Evolutionary conservation across 2,113 vertebrate genomes (phyloP).

Genomic region (Anoplopoma fimbria): DNA sequence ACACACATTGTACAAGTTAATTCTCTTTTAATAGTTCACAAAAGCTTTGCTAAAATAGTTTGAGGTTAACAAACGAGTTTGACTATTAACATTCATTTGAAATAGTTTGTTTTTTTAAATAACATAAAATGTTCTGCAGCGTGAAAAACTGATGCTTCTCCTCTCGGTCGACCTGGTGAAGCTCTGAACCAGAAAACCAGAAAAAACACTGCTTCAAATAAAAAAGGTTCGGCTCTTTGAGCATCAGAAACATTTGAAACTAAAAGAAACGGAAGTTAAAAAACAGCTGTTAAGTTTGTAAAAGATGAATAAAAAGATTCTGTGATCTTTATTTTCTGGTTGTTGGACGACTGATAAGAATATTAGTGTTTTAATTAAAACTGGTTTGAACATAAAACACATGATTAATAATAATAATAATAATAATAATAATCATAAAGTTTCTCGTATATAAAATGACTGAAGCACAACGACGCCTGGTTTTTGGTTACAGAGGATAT

Average conservation of each 20-base stretch:
- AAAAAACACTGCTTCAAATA: not conserved
- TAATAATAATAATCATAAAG: not conserved
- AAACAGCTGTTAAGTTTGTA: accelerated
- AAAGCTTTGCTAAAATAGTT: slow-evolving; percentile 41
- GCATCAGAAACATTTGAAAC: too few species aligned
- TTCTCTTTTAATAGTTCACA: slow-evolving; percentile 43
- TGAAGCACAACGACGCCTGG: too few species aligned
- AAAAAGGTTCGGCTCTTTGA: too few species aligned
- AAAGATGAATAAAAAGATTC: not conserved
- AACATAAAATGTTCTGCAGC: too few species aligned
- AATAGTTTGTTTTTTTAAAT: too few species aligned
- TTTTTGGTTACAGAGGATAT: not conserved
- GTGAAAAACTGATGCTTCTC: too few species aligned
- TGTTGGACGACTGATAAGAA: not conserved
- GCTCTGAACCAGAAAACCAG: not conserved
- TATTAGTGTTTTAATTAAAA: slow-evolving; percentile 39
- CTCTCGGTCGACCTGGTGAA: not conserved
- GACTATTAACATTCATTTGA: slow-evolving; percentile 16
- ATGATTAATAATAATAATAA: not conserved
- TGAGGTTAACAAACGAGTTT: slow-evolving; percentile 16
- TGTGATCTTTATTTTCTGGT: not conserved
- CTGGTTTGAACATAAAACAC: slow-evolving; percentile 1
- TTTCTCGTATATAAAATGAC: not conserved
- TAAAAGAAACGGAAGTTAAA: too few species aligned
- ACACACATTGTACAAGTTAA: slow-evolving; percentile 9